Conservation (phyloP, 2,113 vertebrate genomes). For the Neopipo cinnamomea region DNA sequence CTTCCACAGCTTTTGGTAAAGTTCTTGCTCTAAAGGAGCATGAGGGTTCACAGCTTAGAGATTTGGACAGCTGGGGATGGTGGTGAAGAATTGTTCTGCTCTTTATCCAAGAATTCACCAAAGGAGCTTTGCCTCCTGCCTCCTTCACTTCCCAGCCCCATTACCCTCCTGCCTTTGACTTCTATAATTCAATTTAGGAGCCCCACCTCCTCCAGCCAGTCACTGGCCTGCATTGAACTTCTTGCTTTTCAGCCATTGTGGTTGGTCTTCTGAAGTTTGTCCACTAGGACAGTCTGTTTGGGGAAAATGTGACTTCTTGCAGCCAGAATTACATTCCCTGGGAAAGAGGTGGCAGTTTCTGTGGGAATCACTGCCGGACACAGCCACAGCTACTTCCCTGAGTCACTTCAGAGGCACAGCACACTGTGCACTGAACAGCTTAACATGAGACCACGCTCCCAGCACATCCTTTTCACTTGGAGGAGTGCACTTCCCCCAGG, state of each 20-base stretch:
- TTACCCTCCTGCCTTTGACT: no score
- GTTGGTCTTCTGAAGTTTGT: background rate
- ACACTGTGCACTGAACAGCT: background rate
- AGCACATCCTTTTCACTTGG: background rate
- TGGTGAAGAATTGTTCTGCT: background rate
- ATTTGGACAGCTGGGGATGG: background rate
- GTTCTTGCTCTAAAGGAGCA: background rate
- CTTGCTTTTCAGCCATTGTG: background rate
- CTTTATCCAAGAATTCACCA: background rate
- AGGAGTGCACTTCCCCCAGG: background rate
- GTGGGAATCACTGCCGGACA: background rate
- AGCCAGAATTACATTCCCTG: background rate
- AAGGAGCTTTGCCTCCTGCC: background rate
- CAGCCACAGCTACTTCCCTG: background rate
- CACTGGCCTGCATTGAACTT: background rate
- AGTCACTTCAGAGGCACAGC: background rate
- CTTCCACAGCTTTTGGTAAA: background rate
- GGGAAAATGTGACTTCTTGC: background rate
- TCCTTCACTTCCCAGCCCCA: background rate
- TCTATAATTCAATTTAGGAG: no score
- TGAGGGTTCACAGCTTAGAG: background rate
- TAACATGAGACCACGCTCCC: background rate
- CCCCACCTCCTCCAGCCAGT: no score
- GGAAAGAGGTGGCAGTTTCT: background rate
- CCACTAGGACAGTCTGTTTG: background rate